These are phyloP conservation scores for Xestia rhomboidea DNA, from an alignment of 2,888 invertebrate genomes.

Conservation along the genomic window DNA sequence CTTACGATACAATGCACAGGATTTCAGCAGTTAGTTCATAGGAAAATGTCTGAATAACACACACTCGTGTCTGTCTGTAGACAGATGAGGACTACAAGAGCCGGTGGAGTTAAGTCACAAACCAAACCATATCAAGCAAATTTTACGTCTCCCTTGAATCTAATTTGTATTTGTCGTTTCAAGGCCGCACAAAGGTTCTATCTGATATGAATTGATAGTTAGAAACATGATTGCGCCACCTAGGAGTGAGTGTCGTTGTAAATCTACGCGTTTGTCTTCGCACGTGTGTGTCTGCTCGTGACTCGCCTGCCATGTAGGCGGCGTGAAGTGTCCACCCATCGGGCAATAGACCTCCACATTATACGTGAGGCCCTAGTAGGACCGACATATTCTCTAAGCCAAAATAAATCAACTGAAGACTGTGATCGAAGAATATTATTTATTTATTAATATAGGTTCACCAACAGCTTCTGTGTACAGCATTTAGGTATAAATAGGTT, in stretches of 20 bases:
- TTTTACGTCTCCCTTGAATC: not conserved
- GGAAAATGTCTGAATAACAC: not conserved
- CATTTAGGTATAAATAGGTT: too few relatives aligned
- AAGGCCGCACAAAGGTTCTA: conserved; percentile 16
- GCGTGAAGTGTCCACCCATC: conserved; percentile 44
- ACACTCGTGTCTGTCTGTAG: too few relatives aligned
- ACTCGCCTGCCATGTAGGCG: conserved; percentile 49
- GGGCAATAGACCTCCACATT: conserved; percentile 28
- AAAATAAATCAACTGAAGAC: not conserved
- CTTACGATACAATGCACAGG: conserved; percentile 13
- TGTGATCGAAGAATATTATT: not conserved
- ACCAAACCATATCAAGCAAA: conserved; percentile 6
- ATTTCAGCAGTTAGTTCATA: conserved; percentile 5
- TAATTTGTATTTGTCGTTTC: not conserved
- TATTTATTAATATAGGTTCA: too few relatives aligned
- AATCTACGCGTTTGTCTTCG: conserved; percentile 34
- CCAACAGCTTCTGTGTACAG: too few relatives aligned
- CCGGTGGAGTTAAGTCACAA: not conserved
- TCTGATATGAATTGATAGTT: conserved; percentile 20
- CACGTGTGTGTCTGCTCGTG: conserved; percentile 56
- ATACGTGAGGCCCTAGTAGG: conserved; percentile 11
- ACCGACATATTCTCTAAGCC: conserved; percentile 2
- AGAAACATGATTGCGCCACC: conserved; percentile 30
- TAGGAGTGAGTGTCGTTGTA: conserved; percentile 33
- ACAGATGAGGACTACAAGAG: not conserved